Percentiles rank a stretch among this genome's conserved stretches.
These are phyloP conservation scores for Ctenochaetus hawaiiensis DNA, from an alignment of 2,797 vertebrate species.

Conservation along the genomic window DNA sequence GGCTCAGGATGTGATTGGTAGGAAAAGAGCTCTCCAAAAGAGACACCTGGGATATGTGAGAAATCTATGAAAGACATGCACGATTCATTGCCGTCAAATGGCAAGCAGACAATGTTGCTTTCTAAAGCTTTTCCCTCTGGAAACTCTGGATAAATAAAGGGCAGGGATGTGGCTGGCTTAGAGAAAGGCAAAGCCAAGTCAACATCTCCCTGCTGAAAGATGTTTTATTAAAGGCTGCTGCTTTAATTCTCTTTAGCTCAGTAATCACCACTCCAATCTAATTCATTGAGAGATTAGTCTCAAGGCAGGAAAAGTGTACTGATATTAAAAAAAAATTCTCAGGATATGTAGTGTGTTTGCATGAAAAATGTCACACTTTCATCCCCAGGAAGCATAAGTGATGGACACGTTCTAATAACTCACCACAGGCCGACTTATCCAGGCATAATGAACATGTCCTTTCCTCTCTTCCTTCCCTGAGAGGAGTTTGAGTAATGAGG, in stretches of 20 bases:
- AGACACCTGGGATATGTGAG: slow-evolving; percentile 65
- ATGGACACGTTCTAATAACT: slow-evolving; percentile 57
- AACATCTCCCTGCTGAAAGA: slow-evolving; percentile 44
- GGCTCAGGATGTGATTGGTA: slow-evolving; percentile 45
- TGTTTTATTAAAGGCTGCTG: slow-evolving; percentile 33
- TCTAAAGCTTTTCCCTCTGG: slow-evolving; percentile 42
- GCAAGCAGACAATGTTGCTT: slow-evolving; percentile 49
- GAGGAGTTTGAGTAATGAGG: slow-evolving; percentile 70
- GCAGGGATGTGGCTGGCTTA: slow-evolving; percentile 26
- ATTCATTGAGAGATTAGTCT: slow-evolving; percentile 41
- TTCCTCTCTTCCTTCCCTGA: slow-evolving; percentile 53
- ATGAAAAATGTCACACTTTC: slow-evolving; percentile 49
- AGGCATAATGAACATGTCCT: slow-evolving; percentile 62
- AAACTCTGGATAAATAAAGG: slow-evolving; percentile 53
- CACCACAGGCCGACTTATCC: slow-evolving; percentile 62
- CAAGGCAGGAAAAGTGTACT: slow-evolving; percentile 7
- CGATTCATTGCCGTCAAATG: slow-evolving; percentile 53
- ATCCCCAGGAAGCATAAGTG: slow-evolving; percentile 42
- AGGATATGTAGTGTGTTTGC: slow-evolving; percentile 30
- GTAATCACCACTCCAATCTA: slow-evolving; percentile 25
- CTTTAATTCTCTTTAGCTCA: slow-evolving; percentile 46
- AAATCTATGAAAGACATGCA: slow-evolving; percentile 59
- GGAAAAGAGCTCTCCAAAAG: slow-evolving; percentile 42
- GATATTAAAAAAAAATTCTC: slow-evolving; percentile 5
- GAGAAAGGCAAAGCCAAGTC: slow-evolving; percentile 45